phyloP scores from a whole-genome alignment of 2,797 vertebrate species.

The Dendrocincla fuliginosa region DNA sequence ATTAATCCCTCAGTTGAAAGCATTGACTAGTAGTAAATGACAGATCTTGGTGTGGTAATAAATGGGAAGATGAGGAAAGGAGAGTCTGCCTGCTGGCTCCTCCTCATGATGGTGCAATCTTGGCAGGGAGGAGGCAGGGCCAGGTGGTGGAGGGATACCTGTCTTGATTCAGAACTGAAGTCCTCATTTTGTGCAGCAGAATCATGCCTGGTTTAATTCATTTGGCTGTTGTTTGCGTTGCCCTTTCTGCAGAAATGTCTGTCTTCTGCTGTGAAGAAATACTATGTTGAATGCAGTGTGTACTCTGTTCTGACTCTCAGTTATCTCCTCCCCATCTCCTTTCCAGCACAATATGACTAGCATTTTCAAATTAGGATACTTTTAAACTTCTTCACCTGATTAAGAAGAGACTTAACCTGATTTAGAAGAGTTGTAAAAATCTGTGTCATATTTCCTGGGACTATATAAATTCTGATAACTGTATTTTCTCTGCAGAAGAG shows the following conservation, averaged over 20 bases:
- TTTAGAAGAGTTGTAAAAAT: background rate
- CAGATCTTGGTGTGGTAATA: background rate
- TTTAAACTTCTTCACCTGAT: background rate
- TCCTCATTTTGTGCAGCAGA: background rate
- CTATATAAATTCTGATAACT: background rate
- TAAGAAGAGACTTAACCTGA: background rate
- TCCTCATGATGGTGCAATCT: background rate
- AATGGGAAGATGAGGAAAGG: background rate
- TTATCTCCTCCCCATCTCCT: background rate
- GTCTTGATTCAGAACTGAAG: background rate
- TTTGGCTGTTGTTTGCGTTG: background rate
- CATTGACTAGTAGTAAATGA: background rate
- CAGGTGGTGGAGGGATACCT: background rate
- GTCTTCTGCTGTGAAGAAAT: background rate
- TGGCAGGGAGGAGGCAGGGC: background rate
- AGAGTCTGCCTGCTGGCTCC: accelerated
- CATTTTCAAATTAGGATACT: background rate
- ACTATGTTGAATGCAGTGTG: background rate
- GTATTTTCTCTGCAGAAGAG: background rate
- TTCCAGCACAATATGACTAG: background rate
- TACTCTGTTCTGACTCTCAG: background rate
- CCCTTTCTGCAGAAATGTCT: background rate
- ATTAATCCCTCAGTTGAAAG: background rate
- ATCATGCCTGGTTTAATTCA: background rate
- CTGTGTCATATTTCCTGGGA: background rate